These are phyloP conservation scores for Sarcoramphus papa DNA, from an alignment of 2,797 vertebrate species.

Conservation along the genomic window DNA sequence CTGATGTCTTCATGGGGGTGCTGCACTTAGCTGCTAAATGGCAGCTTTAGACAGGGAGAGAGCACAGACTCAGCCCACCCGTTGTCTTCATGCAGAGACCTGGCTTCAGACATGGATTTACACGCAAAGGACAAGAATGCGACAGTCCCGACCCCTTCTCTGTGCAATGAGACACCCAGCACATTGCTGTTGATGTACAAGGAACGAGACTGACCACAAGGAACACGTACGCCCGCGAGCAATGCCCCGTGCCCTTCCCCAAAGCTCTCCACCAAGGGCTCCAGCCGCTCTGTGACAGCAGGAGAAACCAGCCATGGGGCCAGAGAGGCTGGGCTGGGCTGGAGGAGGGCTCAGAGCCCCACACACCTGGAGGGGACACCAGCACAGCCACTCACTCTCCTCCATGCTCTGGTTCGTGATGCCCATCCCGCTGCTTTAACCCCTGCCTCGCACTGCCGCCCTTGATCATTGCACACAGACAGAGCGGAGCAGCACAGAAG, in stretches of 20 bases:
- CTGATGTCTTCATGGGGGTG: neutral
- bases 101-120: neutral
- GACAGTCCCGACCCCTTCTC: rapidly evolving
- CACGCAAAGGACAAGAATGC: neutral
- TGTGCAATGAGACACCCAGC: neutral
- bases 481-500: neutral
- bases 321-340: neutral
- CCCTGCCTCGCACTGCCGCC: rapidly evolving
- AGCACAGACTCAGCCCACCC: neutral
- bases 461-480: neutral
- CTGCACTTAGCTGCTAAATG: neutral
- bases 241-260: neutral
- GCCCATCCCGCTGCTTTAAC: rapidly evolving
- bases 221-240: neutral
- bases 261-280: neutral
- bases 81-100: neutral
- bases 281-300: rapidly evolving
- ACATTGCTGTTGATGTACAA: neutral
- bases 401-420: neutral
- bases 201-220: neutral
- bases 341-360: neutral
- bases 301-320: neutral
- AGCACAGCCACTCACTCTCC: no score
- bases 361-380: rapidly evolving
- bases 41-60: neutral